These are phyloP conservation scores for Artemisiospiza belli DNA, from an alignment of 2,113 vertebrate genomes.

Conservation along the genomic window DNA sequence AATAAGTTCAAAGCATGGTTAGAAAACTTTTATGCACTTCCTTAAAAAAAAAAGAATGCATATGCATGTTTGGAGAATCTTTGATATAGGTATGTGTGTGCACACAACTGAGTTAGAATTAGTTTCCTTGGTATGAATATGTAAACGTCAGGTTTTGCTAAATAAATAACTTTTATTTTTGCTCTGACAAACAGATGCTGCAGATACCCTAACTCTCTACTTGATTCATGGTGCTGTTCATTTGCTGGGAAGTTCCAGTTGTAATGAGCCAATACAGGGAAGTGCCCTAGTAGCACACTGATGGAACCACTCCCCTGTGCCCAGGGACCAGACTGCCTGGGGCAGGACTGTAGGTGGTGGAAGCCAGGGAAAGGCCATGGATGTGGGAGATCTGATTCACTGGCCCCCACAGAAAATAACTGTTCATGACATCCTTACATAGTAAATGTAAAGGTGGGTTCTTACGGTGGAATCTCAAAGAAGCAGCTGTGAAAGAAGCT, in stretches of 20 bases:
- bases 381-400: neutral
- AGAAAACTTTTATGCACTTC: constrained; percentile 51
- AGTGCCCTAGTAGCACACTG: neutral
- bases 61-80: constrained; percentile 43
- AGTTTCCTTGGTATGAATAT: neutral
- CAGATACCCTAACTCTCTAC: neutral
- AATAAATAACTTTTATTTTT: constrained; percentile 22
- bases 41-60: constrained; percentile 43
- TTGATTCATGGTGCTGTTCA: neutral
- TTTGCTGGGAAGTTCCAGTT: neutral
- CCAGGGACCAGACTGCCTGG: too few relatives aligned
- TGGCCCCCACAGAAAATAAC: neutral
- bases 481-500: neutral
- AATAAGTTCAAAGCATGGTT: constrained; percentile 73
- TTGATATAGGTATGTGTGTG: constrained; percentile 14
- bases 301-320: neutral
- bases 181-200: constrained; percentile 33
- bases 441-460: neutral
- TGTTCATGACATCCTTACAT: neutral
- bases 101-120: neutral
- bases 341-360: too few relatives aligned
- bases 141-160: neutral
- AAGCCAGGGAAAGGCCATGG: neutral
- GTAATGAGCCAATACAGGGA: neutral
- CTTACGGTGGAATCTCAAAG: neutral